These are phyloP conservation scores for Myotis lucifugus DNA, from an alignment of 2,113 vertebrate genomes.

Conservation along the genomic window DNA sequence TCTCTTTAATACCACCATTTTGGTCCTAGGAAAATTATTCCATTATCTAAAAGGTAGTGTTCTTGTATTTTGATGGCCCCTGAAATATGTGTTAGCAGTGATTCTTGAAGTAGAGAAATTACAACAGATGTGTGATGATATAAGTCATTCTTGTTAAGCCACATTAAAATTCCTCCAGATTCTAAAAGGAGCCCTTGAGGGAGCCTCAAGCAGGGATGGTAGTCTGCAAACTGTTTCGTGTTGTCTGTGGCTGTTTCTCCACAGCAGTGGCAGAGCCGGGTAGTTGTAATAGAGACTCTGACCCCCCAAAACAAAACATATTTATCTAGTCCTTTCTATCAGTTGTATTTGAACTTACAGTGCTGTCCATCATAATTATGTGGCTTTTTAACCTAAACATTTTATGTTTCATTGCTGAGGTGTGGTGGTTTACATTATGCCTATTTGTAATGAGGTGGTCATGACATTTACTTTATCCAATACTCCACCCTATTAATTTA, in stretches of 20 bases:
- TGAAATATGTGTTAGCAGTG: background rate
- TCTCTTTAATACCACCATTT: background rate
- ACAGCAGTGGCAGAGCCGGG: background rate
- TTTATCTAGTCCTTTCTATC: background rate
- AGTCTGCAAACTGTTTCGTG: background rate
- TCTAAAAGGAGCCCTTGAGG: background rate
- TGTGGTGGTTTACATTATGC: background rate
- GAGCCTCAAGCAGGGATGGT: background rate
- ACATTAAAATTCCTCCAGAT: background rate
- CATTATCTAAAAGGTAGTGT: background rate
- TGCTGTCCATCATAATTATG: background rate
- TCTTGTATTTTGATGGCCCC: slow-evolving; percentile 6
- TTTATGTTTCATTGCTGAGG: background rate
- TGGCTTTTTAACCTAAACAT: background rate
- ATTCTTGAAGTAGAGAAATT: slow-evolving; percentile 46
- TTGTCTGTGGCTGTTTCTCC: background rate
- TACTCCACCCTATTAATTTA: background rate
- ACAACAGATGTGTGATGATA: background rate
- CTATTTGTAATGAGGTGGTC: slow-evolving; percentile 11
- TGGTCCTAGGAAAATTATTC: background rate
- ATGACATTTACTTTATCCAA: background rate
- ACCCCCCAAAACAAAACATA: background rate
- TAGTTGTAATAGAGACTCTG: background rate
- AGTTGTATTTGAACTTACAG: background rate
- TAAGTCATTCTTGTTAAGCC: background rate